A percentile compares a stretch with the other conserved stretches of the same genome.
Conservation (phyloP, 1,140 invertebrate genomes). For the Leptinotarsa lineolata region DNA sequence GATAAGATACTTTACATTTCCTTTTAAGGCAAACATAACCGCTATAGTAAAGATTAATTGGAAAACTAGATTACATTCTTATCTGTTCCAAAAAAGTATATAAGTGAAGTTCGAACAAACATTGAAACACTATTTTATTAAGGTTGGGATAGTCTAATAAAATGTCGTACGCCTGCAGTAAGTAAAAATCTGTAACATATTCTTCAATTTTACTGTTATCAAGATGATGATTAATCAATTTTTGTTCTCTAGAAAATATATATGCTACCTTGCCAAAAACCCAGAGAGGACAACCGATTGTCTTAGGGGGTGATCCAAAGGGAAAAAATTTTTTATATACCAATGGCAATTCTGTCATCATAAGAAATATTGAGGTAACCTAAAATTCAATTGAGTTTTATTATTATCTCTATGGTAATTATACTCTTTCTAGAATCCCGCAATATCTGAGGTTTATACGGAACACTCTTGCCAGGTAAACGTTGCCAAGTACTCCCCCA, state of each 20-base stretch:
- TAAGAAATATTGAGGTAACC: conserved; percentile 90
- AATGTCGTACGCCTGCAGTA: conserved; percentile 46
- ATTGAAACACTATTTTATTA: not conserved
- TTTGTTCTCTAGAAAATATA: conserved; percentile 73
- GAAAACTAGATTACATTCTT: conserved; percentile 18
- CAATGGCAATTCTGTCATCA: conserved; percentile 97
- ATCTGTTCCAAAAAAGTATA: conserved; percentile 17
- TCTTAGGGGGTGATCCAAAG: conserved; percentile 93
- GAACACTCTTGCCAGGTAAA: conserved; percentile 94
- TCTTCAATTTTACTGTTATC: conserved; percentile 19
- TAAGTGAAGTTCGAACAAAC: not conserved
- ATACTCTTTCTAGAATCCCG: conserved; percentile 74
- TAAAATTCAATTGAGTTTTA: not conserved
- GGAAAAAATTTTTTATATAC: conserved; percentile 97
- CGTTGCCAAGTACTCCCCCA: conserved; percentile 97
- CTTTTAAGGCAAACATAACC: conserved; percentile 50
- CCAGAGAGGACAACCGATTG: conserved; percentile 88
- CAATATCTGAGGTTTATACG: conserved; percentile 92
- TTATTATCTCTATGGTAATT: not conserved
- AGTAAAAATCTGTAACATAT: conserved; percentile 23
- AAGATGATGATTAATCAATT: conserved; percentile 10
- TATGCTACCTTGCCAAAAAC: conserved; percentile 93
- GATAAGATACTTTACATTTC: conserved; percentile 30
- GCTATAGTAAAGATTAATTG: conserved; percentile 35
- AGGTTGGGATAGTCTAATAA: conserved; percentile 18